Base-by-base conservation (phyloP, 2,888 invertebrate genomes). In the Papilio protenor region DNA sequence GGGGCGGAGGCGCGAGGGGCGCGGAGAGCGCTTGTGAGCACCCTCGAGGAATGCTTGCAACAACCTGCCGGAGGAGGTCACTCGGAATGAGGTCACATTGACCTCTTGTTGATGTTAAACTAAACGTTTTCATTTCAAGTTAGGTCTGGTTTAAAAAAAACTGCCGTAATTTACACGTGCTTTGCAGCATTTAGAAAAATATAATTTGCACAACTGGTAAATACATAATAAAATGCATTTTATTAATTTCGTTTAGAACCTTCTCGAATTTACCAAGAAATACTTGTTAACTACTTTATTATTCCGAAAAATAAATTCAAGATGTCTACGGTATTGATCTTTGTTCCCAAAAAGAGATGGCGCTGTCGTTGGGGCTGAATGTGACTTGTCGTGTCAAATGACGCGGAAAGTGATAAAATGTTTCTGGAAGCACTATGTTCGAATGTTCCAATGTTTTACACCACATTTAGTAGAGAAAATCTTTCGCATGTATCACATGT, bases 341-440 rank as follows among this genome's bases (percentile, higher is more conserved):
- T 45, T 45, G 21, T 45, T 45, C 27, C n/a, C 21, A 27, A 33
- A 55, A n/a, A 52, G 33, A 72, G 33, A 55, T 55, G 73, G 40
- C 59, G 59, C 71, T 47, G 59, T 72, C 45, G 59, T 3, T 18
- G n/a, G 21, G 40, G 66, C 64, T 73, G 72, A 77, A 77, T 55
- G 64, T 55, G 59, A 73, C 64, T 66, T 73, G 33, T 57, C 45
- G 57, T 55, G 64, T 73, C 16, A 64, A 77, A 73, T 77, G 77
- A 66, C 66, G 64, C 64, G 61, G 61, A 64, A 77, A 73, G 72
- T 49, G 64, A 73, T 77, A 73, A 77, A 77, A 77, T 55, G 77
- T 73, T 73, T 55, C 21, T 64, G 52, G 40, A 72, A 77, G 73
- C 52, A 72, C 64, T 76, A 70, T 45, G 74, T 18, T 57, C 47